These are phyloP conservation scores for Hetaerina americana DNA, from an alignment of 1,140 invertebrate species.

Conservation along the genomic window DNA sequence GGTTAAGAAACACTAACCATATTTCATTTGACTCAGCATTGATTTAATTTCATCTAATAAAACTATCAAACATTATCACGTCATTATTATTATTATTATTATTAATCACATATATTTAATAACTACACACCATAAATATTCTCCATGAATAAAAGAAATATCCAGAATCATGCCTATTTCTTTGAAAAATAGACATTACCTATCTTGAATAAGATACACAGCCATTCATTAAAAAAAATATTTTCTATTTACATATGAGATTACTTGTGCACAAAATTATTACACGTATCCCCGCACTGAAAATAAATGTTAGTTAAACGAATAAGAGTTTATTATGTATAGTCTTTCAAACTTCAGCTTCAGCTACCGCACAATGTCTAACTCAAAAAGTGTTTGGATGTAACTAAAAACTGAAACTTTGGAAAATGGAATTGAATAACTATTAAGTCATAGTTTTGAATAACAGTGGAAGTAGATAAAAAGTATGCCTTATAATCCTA, in stretches of 20 bases:
- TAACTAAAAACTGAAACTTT: background rate
- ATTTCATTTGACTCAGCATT: background rate
- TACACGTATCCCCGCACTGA: background rate
- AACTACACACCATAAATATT: background rate
- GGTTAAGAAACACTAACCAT: background rate
- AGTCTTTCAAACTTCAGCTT: background rate
- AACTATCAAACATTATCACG: background rate
- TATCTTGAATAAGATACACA: background rate
- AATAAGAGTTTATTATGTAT: background rate
- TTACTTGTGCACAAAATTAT: background rate
- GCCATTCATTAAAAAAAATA: background rate
- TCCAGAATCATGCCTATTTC: background rate
- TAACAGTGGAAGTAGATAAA: too few relatives aligned
- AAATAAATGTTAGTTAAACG: background rate
- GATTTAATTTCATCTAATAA: background rate
- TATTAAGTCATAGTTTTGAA: too few relatives aligned
- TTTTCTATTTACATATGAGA: background rate
- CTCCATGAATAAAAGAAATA: background rate
- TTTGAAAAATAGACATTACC: background rate
- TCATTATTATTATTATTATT: too few relatives aligned
- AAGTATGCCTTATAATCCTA: too few relatives aligned
- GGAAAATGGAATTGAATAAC: too few relatives aligned
- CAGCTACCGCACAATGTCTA: background rate
- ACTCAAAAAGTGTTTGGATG: background rate
- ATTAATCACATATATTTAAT: background rate